Evolutionary conservation across 2,113 vertebrate genomes (phyloP).

Genomic region (Cephalophus harveyi): DNA sequence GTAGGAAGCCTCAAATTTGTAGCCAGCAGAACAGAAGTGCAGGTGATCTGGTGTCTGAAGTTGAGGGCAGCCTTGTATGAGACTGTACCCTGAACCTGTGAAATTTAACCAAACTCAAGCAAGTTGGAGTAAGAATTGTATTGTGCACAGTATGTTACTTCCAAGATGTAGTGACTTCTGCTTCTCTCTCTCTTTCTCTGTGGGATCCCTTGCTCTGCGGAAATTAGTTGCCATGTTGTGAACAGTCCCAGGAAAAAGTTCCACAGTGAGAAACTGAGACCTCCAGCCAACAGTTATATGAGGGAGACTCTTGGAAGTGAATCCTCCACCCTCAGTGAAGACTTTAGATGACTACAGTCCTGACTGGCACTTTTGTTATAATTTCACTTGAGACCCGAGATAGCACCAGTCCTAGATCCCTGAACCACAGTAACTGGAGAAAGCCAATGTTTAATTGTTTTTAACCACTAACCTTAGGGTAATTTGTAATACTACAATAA

Average conservation of each 20-base stretch:
- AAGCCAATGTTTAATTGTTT: neutral
- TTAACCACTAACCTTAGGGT: neutral
- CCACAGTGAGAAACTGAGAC: neutral
- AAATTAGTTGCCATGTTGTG: neutral
- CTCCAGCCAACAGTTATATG: neutral
- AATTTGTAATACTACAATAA: neutral
- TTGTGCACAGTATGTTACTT: neutral
- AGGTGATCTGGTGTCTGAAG: neutral
- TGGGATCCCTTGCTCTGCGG: neutral
- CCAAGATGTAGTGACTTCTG: neutral
- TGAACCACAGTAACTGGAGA: neutral
- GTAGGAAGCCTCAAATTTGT: neutral
- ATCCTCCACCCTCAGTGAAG: neutral
- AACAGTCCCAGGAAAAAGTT: neutral
- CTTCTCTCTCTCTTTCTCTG: neutral
- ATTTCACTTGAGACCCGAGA: neutral
- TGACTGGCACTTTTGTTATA: neutral
- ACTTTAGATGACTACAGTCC: neutral
- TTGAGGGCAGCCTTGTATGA: neutral
- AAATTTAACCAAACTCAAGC: neutral
- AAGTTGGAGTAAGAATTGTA: neutral
- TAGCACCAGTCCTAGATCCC: neutral
- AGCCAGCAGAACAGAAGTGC: neutral
- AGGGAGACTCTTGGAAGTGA: neutral
- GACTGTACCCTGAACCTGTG: neutral